Conservation (phyloP, 2,797 vertebrate genomes). For the Hephaestus fuliginosus region DNA sequence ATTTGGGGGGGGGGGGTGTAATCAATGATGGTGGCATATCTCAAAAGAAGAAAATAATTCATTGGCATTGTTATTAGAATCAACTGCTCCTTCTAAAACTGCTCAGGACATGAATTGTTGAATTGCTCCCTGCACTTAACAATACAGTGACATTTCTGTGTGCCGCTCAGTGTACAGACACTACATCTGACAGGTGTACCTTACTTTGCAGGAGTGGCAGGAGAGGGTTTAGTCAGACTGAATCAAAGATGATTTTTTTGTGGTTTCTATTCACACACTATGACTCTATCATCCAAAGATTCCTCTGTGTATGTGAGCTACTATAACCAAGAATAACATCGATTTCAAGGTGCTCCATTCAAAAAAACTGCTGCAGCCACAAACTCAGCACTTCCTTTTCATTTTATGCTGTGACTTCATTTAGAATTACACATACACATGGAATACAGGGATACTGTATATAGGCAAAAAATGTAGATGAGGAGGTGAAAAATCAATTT, state of each 20-base stretch:
- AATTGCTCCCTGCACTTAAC: not conserved
- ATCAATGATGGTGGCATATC: conserved; percentile 55
- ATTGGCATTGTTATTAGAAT: conserved; percentile 22
- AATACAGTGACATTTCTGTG: conserved; percentile 25
- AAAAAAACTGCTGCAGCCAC: conserved; percentile 15
- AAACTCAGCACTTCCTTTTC: conserved; percentile 28
- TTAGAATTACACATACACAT: conserved; percentile 40
- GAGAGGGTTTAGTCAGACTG: conserved; percentile 36
- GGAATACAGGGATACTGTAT: conserved; percentile 41
- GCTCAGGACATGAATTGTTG: conserved; percentile 13
- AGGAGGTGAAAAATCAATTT: conserved; percentile 72
- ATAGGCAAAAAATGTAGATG: conserved; percentile 57
- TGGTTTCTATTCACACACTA: conserved; percentile 33
- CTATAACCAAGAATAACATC: conserved; percentile 36
- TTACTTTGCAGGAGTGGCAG: conserved; percentile 4
- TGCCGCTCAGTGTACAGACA: conserved; percentile 31
- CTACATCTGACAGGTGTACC: conserved; percentile 28
- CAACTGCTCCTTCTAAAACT: conserved; percentile 33
- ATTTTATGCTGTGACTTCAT: conserved; percentile 44
- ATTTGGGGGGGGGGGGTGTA: conserved; percentile 34
- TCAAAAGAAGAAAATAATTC: conserved; percentile 29
- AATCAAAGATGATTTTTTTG: conserved; percentile 49
- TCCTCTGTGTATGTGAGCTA: conserved; percentile 32
- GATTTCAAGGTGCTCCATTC: conserved; percentile 16
- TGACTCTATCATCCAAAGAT: conserved; percentile 27